Base-by-base conservation (phyloP, 2,888 invertebrate species). In the Netelia fuscicornis region DNA sequence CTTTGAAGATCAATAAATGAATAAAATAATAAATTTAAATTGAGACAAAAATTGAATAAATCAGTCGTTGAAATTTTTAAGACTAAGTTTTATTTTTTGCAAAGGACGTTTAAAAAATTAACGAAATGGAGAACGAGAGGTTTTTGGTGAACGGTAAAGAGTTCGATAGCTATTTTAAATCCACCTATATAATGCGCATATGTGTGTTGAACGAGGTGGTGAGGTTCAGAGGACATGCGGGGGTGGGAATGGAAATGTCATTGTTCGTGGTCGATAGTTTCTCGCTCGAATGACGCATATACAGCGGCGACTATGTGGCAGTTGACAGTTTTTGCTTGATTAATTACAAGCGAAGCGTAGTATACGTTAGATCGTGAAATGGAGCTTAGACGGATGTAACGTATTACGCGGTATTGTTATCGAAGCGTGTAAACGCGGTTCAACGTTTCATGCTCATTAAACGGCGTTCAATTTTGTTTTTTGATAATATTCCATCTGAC, bases 291-390 rank as follows among this genome's bases (percentile, higher is more conserved):
- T 87, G 87, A 90, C 88, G 88, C 76, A 81, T 83, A 88, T 88
- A 86, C 87, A 86, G 85, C 67, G 81, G 81, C 84, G 83, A 25
- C 11, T n/a, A 87, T 86, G 83, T 89, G 90, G 90, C 89, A 89
- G 87, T 89, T 91, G 91, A 90, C 90, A 90, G 89, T 91, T 91
- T 90, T 91, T 90, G 90, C 89, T 90, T 90, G 89, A 91, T 90
- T 90, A 91, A 91, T 91, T 89, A 84, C 88, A 87, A 88, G 86
- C 85, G 85, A 81, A 17, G 30, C 83, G 81, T 85, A 79, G 83
- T 87, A 77, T 44, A 70, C 37, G 44, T 13, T 71, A 25, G n/a
- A 65, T 20, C 68, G 72, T 72, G 77, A 54, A 65, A 77, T 84
- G 62, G 64, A 44, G 81, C 62, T 84, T 67, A 17, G 62, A 67